Percentiles rank a stretch among this genome's conserved stretches.
Evolutionary conservation across 2,113 vertebrate genomes (phyloP).

Genomic region (Halcyon malimbica): DNA sequence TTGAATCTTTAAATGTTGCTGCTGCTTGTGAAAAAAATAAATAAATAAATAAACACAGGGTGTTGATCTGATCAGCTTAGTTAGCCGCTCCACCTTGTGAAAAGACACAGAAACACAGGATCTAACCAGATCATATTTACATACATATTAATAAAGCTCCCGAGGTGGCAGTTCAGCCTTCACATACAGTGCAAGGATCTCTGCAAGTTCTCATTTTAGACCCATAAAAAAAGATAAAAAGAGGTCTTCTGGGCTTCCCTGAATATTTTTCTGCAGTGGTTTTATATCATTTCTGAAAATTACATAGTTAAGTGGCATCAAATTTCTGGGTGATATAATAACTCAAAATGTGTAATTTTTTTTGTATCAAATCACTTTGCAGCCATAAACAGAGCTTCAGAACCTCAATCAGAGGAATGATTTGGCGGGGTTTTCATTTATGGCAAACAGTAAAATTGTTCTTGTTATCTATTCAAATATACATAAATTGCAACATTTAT

Average conservation of each 20-base stretch:
- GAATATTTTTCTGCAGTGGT: conserved; percentile 52
- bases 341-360: conserved; percentile 40
- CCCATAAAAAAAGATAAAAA: conserved; percentile 57
- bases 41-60: neutral
- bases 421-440: conserved; percentile 33
- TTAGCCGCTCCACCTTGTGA: conserved; percentile 51
- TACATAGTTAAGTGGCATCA: conserved; percentile 69
- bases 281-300: conserved; percentile 66
- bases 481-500: conserved; percentile 40
- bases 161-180: conserved; percentile 47
- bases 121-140: conserved; percentile 48
- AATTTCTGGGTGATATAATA: conserved; percentile 58
- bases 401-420: conserved; percentile 38
- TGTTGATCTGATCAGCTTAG: neutral
- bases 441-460: conserved; percentile 53
- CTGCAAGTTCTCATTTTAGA: conserved; percentile 60
- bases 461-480: conserved; percentile 60
- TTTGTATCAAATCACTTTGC: conserved; percentile 41
- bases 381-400: conserved; percentile 55
- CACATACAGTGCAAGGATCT: conserved; percentile 33
- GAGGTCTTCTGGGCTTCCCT: conserved; percentile 60
- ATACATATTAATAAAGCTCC: conserved; percentile 53
- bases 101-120: conserved; percentile 7
- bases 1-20: conserved; percentile 1
- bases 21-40: neutral